Percentiles rank a stretch among this genome's conserved stretches.
These are phyloP conservation scores for Tricholauxania praeusta DNA, from an alignment of 2,888 invertebrate species.

Conservation along the genomic window DNA sequence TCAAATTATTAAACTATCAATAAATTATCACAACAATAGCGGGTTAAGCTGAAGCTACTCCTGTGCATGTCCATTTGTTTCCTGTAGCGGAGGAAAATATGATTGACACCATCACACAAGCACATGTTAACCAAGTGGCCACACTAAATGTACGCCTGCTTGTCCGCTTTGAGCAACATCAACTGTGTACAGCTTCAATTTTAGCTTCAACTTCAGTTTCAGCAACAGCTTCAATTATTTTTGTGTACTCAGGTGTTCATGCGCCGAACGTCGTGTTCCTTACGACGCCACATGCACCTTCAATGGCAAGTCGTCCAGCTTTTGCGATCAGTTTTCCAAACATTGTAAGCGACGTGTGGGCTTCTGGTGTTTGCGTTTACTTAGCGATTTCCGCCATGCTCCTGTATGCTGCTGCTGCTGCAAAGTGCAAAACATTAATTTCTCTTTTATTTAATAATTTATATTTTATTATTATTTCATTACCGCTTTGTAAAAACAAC, in stretches of 20 bases:
- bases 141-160: background rate
- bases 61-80: conserved; percentile 15
- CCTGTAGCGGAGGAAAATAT: background rate
- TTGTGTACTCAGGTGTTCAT: conserved; percentile 30
- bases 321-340: background rate
- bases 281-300: background rate
- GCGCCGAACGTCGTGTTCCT: background rate
- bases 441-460: conserved; percentile 2
- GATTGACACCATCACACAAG: conserved; percentile 30
- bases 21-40: no score
- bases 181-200: background rate
- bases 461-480: conserved; percentile 55
- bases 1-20: no score
- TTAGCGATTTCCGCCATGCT: background rate
- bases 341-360: conserved; percentile 4
- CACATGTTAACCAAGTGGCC: conserved; percentile 5
- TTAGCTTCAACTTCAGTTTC: background rate
- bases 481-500: conserved; percentile 53
- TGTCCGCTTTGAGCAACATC: conserved; percentile 3
- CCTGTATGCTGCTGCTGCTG: conserved; percentile 1
- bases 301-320: background rate
- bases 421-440: conserved; percentile 34
- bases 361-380: conserved; percentile 28
- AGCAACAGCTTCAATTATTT: conserved; percentile 25
- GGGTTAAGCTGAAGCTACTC: no score